Evolutionary conservation across 2,797 vertebrate species (phyloP).

Genomic region (Ceyx erithaca): DNA sequence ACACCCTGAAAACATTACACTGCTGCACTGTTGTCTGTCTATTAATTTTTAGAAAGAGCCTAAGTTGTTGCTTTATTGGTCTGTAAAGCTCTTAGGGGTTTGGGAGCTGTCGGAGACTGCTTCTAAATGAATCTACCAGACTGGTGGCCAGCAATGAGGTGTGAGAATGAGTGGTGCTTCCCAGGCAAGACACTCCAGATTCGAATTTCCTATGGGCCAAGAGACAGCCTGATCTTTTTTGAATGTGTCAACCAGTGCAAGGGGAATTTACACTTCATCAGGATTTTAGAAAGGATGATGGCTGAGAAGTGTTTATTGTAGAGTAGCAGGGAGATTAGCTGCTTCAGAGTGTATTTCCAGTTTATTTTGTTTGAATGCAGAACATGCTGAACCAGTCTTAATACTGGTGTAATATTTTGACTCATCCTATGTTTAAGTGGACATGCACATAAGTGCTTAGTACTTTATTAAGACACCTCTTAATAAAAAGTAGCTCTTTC

Average conservation of each 20-base stretch:
- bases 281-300: not conserved
- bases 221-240: not conserved
- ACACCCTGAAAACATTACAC: not conserved
- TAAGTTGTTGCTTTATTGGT: not conserved
- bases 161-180: not conserved
- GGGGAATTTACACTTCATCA: not conserved
- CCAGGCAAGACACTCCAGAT: not conserved
- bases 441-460: not conserved
- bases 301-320: not conserved
- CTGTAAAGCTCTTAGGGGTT: not conserved
- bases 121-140: not conserved
- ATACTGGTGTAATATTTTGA: not conserved
- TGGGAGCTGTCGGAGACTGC: not conserved
- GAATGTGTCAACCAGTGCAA: not conserved
- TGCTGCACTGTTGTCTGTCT: not conserved
- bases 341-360: not conserved
- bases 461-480: not conserved
- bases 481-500: not conserved
- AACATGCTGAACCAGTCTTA: not conserved
- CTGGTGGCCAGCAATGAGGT: not conserved
- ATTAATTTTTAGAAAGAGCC: not conserved
- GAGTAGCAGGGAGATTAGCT: not conserved
- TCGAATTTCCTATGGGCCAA: not conserved
- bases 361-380: not conserved
- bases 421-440: rapidly evolving